Conservation (phyloP, 2,888 invertebrate genomes). For the Himalopsyche kuldschensis region DNA sequence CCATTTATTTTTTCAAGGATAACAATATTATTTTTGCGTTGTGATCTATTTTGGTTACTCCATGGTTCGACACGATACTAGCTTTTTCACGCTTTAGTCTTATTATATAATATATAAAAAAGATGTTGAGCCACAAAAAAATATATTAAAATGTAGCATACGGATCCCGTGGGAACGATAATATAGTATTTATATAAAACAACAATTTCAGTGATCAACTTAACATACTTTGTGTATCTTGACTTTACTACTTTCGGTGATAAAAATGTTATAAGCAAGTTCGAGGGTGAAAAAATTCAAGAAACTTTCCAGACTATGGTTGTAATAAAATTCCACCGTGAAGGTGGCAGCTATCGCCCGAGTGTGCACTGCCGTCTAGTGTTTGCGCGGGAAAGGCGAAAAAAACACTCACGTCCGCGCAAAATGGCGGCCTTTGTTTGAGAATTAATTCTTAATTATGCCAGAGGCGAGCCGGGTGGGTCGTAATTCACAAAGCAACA, state of each 20-base stretch:
- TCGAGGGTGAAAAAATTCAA: not conserved
- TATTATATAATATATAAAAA: too few relatives aligned
- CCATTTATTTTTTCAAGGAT: too few relatives aligned
- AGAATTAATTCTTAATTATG: slow-evolving; percentile 9
- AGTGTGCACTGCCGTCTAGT: not conserved
- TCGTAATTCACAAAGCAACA: not conserved
- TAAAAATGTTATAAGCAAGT: not conserved
- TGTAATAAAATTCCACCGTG: not conserved
- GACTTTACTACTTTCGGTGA: not conserved
- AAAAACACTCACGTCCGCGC: not conserved
- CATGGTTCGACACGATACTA: too few relatives aligned
- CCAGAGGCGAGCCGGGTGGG: not conserved
- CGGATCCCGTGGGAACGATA: too few relatives aligned
- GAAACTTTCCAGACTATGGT: not conserved
- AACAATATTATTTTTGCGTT: too few relatives aligned
- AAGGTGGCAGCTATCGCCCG: not conserved
- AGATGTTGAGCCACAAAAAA: too few relatives aligned
- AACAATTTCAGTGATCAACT: too few relatives aligned
- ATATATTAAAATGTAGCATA: too few relatives aligned
- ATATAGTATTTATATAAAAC: too few relatives aligned
- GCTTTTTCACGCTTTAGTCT: too few relatives aligned
- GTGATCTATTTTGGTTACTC: too few relatives aligned
- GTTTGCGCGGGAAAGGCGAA: not conserved
- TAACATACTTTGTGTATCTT: not conserved
- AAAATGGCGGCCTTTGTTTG: not conserved